Evolutionary conservation across 1,140 invertebrate genomes (phyloP).

Genomic region (Zaprionus ghesquierei): DNA sequence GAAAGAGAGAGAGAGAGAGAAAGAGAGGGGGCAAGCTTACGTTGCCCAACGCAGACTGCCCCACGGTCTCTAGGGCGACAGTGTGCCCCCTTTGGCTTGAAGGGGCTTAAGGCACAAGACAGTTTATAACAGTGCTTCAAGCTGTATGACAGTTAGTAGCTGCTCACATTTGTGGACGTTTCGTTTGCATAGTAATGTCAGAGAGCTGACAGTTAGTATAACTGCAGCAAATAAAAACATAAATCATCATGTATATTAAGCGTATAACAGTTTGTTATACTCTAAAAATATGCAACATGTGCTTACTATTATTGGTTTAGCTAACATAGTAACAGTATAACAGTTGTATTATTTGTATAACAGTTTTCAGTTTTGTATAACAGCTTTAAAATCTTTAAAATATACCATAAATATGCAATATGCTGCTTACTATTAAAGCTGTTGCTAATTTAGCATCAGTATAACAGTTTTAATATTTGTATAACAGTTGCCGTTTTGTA

Average conservation of each 20-base stretch:
- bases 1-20: not conserved
- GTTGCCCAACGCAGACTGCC: no score
- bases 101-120: not conserved
- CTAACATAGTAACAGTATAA: slow-evolving; percentile 23
- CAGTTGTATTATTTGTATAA: not conserved
- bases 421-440: no score
- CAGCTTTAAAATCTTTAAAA: not conserved
- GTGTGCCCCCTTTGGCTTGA: no score
- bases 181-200: no score
- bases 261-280: no score
- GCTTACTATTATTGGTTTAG: not conserved
- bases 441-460: not conserved
- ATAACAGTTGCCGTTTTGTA: slow-evolving; percentile 14
- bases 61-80: not conserved
- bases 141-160: not conserved
- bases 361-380: not conserved
- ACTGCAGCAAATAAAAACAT: no score
- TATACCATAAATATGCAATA: not conserved
- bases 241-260: no score
- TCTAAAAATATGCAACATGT: not conserved
- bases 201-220: no score
- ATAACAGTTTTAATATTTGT: not conserved
- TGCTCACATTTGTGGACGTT: no score
- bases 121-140: not conserved
- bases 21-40: not conserved